Evolutionary conservation across 2,113 vertebrate genomes (phyloP).

Genomic region (Pygoscelis adeliae): DNA sequence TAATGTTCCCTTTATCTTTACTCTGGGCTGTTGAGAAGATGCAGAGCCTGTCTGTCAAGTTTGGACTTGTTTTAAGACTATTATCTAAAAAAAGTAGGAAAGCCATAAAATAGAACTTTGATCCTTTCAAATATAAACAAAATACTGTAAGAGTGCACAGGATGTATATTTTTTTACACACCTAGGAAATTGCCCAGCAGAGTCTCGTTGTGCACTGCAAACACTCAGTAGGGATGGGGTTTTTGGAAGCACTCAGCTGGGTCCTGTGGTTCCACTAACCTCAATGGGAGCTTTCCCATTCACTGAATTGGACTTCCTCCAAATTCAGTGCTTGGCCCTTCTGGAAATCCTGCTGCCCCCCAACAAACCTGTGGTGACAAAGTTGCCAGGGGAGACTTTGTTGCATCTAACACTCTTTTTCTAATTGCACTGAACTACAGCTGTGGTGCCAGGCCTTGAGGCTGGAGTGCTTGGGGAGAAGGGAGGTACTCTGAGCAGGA

Average conservation of each 20-base stretch:
- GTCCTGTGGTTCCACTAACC: neutral
- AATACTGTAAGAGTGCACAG: neutral
- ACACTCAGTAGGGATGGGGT: neutral
- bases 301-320: neutral
- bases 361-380: rapidly evolving
- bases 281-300: neutral
- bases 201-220: neutral
- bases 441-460: neutral
- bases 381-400: neutral
- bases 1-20: conserved; percentile 45
- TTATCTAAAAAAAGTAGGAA: conserved; percentile 35
- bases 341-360: neutral
- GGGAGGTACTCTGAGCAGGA: neutral
- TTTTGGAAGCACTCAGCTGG: neutral
- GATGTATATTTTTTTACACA: neutral
- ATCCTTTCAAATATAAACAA: conserved; percentile 31
- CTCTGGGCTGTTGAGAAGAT: conserved; percentile 56
- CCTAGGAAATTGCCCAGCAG: neutral
- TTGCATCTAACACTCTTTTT: neutral
- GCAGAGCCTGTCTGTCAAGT: conserved; percentile 68
- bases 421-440: neutral
- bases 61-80: conserved; percentile 54
- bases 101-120: conserved; percentile 49
- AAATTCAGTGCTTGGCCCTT: neutral
- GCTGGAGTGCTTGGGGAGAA: neutral